These are phyloP conservation scores for Scaptomyza parva DNA, from an alignment of 2,888 invertebrate species.

Conservation along the genomic window DNA sequence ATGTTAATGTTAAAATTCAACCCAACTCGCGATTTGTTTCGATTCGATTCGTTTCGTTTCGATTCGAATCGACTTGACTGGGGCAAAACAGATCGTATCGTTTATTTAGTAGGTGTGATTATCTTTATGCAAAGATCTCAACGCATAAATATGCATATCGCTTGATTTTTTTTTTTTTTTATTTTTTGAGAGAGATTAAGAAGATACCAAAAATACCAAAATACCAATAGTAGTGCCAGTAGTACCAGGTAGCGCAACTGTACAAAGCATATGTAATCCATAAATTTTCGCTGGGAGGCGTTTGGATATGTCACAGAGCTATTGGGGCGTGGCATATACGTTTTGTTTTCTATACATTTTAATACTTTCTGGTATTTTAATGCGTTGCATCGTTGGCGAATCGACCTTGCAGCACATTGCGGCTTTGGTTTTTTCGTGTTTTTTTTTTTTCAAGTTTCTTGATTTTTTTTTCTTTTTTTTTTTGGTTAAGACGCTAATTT, in stretches of 20 bases:
- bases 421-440: conserved; percentile 8
- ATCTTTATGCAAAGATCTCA: conserved; percentile 75
- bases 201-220: conserved; percentile 25
- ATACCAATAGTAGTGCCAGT: conserved; percentile 7
- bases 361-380: conserved; percentile 72
- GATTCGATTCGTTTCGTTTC: not conserved
- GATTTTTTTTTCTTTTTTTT: conserved; percentile 5
- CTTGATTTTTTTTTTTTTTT: not conserved
- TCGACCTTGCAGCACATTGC: conserved; percentile 59
- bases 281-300: conserved; percentile 33
- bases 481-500: conserved; percentile 71
- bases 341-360: conserved; percentile 38
- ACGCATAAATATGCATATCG: conserved; percentile 62
- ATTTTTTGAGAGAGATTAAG: too few relatives aligned
- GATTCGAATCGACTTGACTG: not conserved
- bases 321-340: conserved; percentile 34
- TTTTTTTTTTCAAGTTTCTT: conserved; percentile 14
- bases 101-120: conserved; percentile 80
- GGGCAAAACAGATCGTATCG: conserved; percentile 44
- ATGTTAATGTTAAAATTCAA: too few relatives aligned
- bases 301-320: not conserved
- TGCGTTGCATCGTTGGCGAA: conserved; percentile 59
- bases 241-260: conserved; percentile 33
- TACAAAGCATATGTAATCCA: conserved; percentile 32
- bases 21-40: too few relatives aligned